Evolutionary conservation across 2,113 vertebrate genomes (phyloP).

Genomic region (Mellivora capensis): DNA sequence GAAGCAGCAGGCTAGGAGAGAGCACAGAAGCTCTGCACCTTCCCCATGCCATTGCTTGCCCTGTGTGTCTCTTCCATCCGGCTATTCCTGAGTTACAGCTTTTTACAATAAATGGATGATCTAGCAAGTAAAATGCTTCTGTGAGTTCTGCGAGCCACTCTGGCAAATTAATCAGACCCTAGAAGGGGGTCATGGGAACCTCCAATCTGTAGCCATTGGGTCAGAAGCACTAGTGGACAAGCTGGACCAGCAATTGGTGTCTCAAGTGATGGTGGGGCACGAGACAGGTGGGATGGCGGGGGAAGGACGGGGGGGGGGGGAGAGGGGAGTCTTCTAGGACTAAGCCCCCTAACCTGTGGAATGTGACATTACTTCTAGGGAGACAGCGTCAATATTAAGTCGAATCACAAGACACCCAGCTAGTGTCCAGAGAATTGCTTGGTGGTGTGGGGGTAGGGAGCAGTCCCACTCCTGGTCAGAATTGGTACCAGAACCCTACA

Average conservation of each 20-base stretch:
- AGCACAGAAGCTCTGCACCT: not conserved
- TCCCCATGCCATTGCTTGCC: not conserved
- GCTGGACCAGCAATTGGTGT: not conserved
- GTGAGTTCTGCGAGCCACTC: not conserved
- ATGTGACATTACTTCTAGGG: not conserved
- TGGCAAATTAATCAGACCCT: not conserved
- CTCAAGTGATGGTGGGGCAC: not conserved
- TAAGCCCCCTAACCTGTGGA: not conserved
- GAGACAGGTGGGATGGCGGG: not conserved
- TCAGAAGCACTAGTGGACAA: not conserved
- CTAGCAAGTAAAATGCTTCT: not conserved
- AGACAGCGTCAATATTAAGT: not conserved
- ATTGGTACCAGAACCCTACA: not conserved
- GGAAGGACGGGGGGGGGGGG: fast-evolving
- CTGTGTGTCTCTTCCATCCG: not conserved
- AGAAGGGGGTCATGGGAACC: not conserved
- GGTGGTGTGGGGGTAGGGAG: not conserved
- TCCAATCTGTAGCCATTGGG: not conserved
- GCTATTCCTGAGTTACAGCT: no score
- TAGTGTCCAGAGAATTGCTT: not conserved
- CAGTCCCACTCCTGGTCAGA: not conserved
- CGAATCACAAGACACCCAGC: not conserved
- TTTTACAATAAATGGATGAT: not conserved
- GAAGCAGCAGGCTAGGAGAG: no score
- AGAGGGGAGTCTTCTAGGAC: not conserved